These are phyloP conservation scores for Helleia helle DNA, from an alignment of 2,888 invertebrate species.

Conservation along the genomic window DNA sequence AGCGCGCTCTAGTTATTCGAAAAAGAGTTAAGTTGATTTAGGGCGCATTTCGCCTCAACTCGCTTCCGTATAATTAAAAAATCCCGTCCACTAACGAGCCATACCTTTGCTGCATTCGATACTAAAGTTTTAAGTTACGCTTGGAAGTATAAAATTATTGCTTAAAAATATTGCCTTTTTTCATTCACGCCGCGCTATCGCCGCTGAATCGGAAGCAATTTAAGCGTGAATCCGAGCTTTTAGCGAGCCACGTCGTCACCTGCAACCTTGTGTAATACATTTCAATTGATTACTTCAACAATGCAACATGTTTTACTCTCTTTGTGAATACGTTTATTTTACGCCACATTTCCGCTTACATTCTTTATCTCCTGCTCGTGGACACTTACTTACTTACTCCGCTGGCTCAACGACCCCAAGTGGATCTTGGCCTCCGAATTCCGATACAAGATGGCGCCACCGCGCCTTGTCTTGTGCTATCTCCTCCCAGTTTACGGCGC, in stretches of 20 bases:
- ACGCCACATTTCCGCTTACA: too few relatives aligned
- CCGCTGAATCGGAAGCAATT: conserved; percentile 10
- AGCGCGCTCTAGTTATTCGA: too few relatives aligned
- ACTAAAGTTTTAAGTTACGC: conserved; percentile 14
- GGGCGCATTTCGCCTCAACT: conserved; percentile 24
- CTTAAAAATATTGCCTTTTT: conserved; percentile 10
- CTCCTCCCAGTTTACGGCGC: too few relatives aligned
- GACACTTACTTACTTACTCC: too few relatives aligned
- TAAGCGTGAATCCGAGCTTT: background rate
- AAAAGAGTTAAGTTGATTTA: conserved; percentile 14
- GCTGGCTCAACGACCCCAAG: too few relatives aligned
- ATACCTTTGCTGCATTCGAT: conserved; percentile 36
- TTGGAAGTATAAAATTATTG: conserved; percentile 5
- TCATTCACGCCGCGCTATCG: background rate
- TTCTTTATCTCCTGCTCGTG: too few relatives aligned
- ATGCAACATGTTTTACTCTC: too few relatives aligned
- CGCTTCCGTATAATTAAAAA: conserved; percentile 52
- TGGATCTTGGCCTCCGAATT: too few relatives aligned
- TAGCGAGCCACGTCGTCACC: background rate
- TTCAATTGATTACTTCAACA: background rate
- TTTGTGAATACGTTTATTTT: background rate
- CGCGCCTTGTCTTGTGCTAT: too few relatives aligned
- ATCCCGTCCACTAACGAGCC: conserved; percentile 44
- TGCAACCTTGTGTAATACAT: background rate
- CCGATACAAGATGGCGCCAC: too few relatives aligned